Evolutionary conservation across 2,113 vertebrate species (phyloP).

Genomic region (Sardina pilchardus): DNA sequence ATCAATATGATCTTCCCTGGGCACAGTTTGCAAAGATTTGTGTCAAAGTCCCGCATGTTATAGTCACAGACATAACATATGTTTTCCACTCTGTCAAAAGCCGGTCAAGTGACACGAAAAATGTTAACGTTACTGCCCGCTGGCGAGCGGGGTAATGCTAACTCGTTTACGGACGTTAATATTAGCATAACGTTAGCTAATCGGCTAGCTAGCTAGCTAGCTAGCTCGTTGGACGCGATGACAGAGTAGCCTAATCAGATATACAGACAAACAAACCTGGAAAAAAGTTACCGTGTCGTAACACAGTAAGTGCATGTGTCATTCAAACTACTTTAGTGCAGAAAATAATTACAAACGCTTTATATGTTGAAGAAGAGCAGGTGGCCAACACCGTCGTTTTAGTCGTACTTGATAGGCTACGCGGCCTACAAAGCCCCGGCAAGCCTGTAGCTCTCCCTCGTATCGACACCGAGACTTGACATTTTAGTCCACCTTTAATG

Average conservation of each 20-base stretch:
- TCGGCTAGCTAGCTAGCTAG: conserved; percentile 1
- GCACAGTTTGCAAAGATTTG: not conserved
- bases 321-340: not conserved
- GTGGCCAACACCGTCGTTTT: not conserved
- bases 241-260: not conserved
- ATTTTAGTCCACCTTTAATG: not conserved
- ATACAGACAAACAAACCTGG: not conserved
- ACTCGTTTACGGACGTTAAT: not conserved
- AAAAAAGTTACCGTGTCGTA: not conserved
- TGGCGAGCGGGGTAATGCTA: not conserved
- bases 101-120: conserved; percentile 35
- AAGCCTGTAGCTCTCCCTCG: conserved; percentile 44
- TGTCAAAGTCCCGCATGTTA: not conserved
- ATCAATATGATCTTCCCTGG: not conserved
- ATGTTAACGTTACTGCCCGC: not conserved
- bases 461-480: not conserved
- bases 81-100: conserved; percentile 26
- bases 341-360: not conserved
- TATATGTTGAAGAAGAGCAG: not conserved
- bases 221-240: not conserved
- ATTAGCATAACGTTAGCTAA: not conserved
- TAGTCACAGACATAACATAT: not conserved
- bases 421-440: conserved; percentile 52
- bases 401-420: not conserved
- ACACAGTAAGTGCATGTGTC: not conserved